Conservation (phyloP, 1,140 invertebrate species). For the Anagrus nilaparvatae region DNA sequence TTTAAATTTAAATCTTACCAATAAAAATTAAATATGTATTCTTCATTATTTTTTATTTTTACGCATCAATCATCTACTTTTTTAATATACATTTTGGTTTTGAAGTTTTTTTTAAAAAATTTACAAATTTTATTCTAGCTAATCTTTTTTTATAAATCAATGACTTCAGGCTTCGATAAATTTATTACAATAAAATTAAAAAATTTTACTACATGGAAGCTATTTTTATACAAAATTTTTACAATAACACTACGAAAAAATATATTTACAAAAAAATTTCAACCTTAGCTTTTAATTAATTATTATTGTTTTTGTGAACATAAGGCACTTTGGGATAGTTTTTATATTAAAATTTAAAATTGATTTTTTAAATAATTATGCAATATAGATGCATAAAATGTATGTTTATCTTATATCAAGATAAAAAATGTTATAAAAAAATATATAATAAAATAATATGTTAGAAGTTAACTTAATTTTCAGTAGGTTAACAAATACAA, state of each 20-base stretch:
- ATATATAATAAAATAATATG: too few species aligned
- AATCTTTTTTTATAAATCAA: too few species aligned
- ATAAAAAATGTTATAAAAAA: constrained; percentile 13
- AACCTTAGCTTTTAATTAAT: constrained; percentile 11
- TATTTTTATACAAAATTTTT: too few species aligned
- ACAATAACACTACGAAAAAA: too few species aligned
- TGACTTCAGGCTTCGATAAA: too few species aligned
- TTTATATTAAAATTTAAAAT: constrained; percentile 25
- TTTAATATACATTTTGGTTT: constrained; percentile 18
- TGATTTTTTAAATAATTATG: too few species aligned
- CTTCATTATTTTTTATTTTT: constrained; percentile 9
- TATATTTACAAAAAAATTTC: constrained; percentile 30
- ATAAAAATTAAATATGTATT: constrained; percentile 9
- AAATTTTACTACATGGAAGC: too few species aligned
- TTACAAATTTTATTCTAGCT: too few species aligned
- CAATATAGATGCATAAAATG: too few species aligned
- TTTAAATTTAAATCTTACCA: constrained; percentile 11
- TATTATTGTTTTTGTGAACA: constrained; percentile 21
- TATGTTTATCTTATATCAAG: constrained; percentile 11
- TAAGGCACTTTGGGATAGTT: constrained; percentile 41
- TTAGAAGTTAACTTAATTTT: too few species aligned
- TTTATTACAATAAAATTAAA: too few species aligned
- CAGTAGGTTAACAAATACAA: constrained; percentile 8
- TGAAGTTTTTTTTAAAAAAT: too few species aligned
- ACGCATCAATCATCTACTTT: constrained; percentile 14